Evolutionary conservation across 92 coral and sea anemone genomes (phyloP).

Genomic region (Phymanthus crucifer): DNA sequence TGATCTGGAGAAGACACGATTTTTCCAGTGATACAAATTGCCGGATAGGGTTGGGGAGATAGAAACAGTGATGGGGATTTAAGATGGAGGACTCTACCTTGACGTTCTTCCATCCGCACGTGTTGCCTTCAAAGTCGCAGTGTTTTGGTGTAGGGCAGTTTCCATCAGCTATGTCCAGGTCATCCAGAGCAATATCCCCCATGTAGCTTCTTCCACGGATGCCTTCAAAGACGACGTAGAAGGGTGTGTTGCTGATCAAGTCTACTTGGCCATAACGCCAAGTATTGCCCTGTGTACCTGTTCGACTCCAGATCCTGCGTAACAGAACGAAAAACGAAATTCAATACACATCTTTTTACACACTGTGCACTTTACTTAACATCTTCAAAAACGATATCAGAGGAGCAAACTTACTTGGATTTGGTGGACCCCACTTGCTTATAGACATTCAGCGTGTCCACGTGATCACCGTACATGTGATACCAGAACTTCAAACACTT

Average conservation of each 20-base stretch:
- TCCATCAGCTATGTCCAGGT: conserved; percentile 80
- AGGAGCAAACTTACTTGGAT: conserved; percentile 49
- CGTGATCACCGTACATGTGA: conserved; percentile 96
- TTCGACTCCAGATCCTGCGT: conserved; percentile 82
- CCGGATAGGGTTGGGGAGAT: no score
- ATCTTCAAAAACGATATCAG: background rate
- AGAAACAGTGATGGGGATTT: no score
- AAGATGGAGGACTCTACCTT: conserved; percentile 9
- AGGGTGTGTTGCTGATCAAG: conserved; percentile 75
- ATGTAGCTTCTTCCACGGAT: conserved; percentile 71
- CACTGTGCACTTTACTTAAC: no score
- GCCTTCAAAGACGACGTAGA: conserved; percentile 84
- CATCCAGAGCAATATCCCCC: conserved; percentile 97
- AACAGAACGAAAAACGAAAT: background rate
- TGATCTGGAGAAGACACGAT: no score
- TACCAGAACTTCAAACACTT: conserved; percentile 94
- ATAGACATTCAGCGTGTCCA: conserved; percentile 84
- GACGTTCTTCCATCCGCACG: conserved; percentile 73
- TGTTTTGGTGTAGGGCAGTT: conserved; percentile 71
- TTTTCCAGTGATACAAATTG: no score
- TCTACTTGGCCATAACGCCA: conserved; percentile 91
- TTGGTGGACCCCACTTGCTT: conserved; percentile 66
- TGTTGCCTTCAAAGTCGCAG: conserved; percentile 89
- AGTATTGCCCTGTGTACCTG: conserved; percentile 92
- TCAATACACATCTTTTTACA: no score